Base-by-base conservation (phyloP, 2,113 vertebrate species). In the Carettochelys insculpta region DNA sequence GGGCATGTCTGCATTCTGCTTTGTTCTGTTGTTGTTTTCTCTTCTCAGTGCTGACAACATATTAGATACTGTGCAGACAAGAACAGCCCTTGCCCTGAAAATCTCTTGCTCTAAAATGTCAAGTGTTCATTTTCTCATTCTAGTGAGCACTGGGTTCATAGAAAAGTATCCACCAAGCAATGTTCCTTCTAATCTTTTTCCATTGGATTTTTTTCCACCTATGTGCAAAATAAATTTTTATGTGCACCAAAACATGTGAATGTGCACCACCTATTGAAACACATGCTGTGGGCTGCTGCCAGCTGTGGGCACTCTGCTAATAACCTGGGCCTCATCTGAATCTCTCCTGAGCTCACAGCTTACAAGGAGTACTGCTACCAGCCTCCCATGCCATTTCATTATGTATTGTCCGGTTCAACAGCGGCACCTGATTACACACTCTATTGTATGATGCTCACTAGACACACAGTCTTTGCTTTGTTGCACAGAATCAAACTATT, bases 341-440 rank as follows among this genome's bases (percentile, higher is more conserved):
- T n/a, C n/a, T n/a, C n/a, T n/a, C n/a, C n/a, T n/a, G n/a, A n/a
- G n/a, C n/a, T n/a, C n/a, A n/a, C n/a, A n/a, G n/a, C n/a, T n/a
- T n/a, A n/a, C n/a, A n/a, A n/a, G n/a, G n/a, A n/a, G n/a, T n/a
- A n/a, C n/a, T n/a, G n/a, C n/a, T n/a, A n/a, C n/a, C n/a, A n/a
- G n/a, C n/a, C n/a, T n/a, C n/a, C n/a, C n/a, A n/a, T n/a, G n/a
- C n/a, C n/a, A n/a, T n/a, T n/a, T 86, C 29, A 47, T 5, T 78
- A 48, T 38, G 1, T 16, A 0, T 41, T 58, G 11, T 43, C 68
- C 29, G 1, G 51, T 13, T 53, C 2, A 7, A 51, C 29, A 27
- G 38, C 80, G 3, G n/a, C 1, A 17, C 87, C 56, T 34, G 0
- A 0, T 0, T 2, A 3, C 25, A 0, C 22, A 41, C n/a, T 17